Conservation (phyloP, 2,888 invertebrate genomes). For the Embidobia sp. region DNA sequence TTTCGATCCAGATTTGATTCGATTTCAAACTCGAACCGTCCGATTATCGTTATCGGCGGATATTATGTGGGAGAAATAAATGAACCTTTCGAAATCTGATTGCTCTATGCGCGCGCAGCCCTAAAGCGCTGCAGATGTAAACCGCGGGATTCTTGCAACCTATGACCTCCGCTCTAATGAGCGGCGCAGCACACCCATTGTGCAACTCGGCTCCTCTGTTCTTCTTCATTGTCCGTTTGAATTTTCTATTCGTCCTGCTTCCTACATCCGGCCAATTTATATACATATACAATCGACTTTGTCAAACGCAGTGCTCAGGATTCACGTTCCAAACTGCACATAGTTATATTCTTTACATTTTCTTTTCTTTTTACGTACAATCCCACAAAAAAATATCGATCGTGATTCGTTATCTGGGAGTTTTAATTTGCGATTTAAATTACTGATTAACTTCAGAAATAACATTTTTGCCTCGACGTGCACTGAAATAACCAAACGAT, state of each 20-base stretch:
- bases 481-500: too few relatives aligned
- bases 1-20: too few relatives aligned
- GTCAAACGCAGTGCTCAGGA: slow-evolving; percentile 47
- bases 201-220: slow-evolving; percentile 64
- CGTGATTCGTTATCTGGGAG: slow-evolving; percentile 44
- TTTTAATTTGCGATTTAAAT: slow-evolving; percentile 48
- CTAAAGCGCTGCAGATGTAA: slow-evolving; percentile 70
- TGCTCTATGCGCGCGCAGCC: slow-evolving; percentile 62
- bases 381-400: slow-evolving; percentile 15
- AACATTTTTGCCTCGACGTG: too few relatives aligned
- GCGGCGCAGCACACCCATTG: slow-evolving; percentile 76
- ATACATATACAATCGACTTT: slow-evolving; percentile 52
- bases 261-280: slow-evolving; percentile 61
- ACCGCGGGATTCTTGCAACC: slow-evolving; percentile 73
- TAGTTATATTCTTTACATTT: slow-evolving; percentile 28
- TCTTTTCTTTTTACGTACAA: slow-evolving; percentile 45
- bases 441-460: slow-evolving; percentile 27
- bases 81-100: slow-evolving; percentile 61
- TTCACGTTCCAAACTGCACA: slow-evolving; percentile 25
- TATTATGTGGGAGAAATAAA: slow-evolving; percentile 29
- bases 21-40: too few relatives aligned
- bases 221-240: slow-evolving; percentile 50
- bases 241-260: slow-evolving; percentile 62
- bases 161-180: slow-evolving; percentile 77
- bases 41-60: slow-evolving; percentile 26